Base-by-base conservation (phyloP, 1,140 invertebrate genomes). In the Drosophila sproati region DNA sequence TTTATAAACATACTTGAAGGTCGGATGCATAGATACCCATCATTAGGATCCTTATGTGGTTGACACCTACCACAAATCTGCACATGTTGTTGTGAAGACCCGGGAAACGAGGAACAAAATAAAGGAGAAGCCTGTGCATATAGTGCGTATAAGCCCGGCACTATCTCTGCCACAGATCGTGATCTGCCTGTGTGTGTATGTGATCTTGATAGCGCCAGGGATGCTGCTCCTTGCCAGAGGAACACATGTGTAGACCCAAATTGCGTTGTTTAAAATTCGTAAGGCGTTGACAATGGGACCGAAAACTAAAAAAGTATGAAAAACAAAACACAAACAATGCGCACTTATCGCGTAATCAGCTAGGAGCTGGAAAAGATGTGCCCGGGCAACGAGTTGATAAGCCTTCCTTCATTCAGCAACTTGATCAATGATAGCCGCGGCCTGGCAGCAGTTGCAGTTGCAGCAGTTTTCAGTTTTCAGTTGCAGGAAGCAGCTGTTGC, bases 181-280 rank as follows among this genome's bases (percentile, higher is more conserved):
- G 47, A 64, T 64, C 41, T 48, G 12, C 7, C 3, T 66, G 20
- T 63, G 32, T 62, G 12, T 62, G 48, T 85, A 54, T 86, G 68
- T 56, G 52, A 76, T 78, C 61, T 78, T 68, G 85, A 89, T 88
- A 88, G 73, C 76, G 81, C 62, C 63, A 77, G 48, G 61, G 50
- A 63, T 51, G 39, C 8, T 20, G 20, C 37, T 1, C 28, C n/a
- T 45, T 41, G 47, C 20, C 7, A 8, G 37, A 39, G 37, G 37
- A 20, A 47, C 83, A 75, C 73, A 83, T 88, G 80, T 87, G 81
- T 55, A 83, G 81, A 72, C 80, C 85, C 72, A 89, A 88, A 90
- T 89, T 89, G 85, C 85, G 85, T 89, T 86, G 85, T 89, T 89
- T 85, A 76, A 89, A 85, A 80, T 75, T 81, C 73, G 71, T 75